Percentiles rank a stretch among this genome's conserved stretches.
Conservation (phyloP, 2,888 invertebrate species). For the Yponomeuta malinellus region DNA sequence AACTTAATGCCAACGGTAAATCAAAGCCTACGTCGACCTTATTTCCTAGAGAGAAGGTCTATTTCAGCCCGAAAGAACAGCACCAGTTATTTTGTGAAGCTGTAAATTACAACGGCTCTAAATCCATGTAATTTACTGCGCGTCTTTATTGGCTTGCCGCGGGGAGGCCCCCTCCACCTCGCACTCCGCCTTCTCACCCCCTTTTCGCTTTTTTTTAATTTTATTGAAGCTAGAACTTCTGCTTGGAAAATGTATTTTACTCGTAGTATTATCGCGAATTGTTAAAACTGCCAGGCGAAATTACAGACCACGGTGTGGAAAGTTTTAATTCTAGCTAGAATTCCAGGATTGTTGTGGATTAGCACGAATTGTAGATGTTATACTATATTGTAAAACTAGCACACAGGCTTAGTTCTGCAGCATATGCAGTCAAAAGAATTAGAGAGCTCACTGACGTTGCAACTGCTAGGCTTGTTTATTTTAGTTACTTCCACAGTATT, state of each 20-base stretch:
- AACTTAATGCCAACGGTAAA: constrained; percentile 44
- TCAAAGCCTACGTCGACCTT: not conserved
- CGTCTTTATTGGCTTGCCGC: constrained; percentile 70
- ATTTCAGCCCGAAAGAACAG: not conserved
- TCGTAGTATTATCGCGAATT: not conserved
- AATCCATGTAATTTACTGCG: constrained; percentile 74
- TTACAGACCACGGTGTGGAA: not conserved
- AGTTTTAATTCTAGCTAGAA: not conserved
- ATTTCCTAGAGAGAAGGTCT: not conserved
- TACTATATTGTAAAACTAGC: too few species aligned
- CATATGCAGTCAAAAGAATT: too few species aligned
- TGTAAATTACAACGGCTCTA: constrained; percentile 67
- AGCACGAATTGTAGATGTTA: not conserved
- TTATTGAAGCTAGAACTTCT: constrained; percentile 31
- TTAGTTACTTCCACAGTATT: too few species aligned
- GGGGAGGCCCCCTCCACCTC: constrained; percentile 38
- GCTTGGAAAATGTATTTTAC: constrained; percentile 38
- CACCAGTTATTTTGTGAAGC: constrained; percentile 4
- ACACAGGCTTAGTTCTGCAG: too few species aligned
- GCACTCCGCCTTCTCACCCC: constrained; percentile 38
- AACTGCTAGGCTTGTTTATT: too few species aligned
- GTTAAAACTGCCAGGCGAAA: constrained; percentile 1
- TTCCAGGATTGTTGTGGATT: not conserved
- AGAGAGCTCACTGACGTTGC: too few species aligned
- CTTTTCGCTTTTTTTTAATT: constrained; percentile 38